Evolutionary conservation across 2,888 invertebrate species (phyloP).

Genomic region (Mythimna loreyi): DNA sequence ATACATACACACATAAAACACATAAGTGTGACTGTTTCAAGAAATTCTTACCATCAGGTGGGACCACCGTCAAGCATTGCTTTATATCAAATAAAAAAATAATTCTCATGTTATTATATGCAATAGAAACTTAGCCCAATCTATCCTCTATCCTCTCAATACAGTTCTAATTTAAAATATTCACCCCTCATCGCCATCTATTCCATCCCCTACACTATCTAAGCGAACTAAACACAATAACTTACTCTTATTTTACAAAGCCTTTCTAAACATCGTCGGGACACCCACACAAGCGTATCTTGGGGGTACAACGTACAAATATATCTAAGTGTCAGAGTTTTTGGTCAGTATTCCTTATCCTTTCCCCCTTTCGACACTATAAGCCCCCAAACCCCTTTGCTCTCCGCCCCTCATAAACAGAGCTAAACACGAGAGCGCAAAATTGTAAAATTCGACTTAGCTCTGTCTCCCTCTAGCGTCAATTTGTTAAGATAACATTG

Average conservation of each 20-base stretch:
- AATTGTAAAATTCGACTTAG: conserved; percentile 86
- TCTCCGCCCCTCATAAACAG: conserved; percentile 83
- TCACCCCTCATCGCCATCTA: conserved; percentile 13
- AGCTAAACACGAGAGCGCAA: conserved; percentile 85
- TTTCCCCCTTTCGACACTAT: conserved; percentile 85
- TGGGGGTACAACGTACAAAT: conserved; percentile 83
- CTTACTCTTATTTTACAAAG: conserved; percentile 79
- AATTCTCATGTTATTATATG: background rate
- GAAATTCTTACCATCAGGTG: no score
- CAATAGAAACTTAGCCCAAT: background rate
- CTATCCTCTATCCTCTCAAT: background rate
- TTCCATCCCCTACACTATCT: conserved; percentile 50
- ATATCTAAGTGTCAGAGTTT: conserved; percentile 87
- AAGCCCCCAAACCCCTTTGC: conserved; percentile 67
- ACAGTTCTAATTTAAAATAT: conserved; percentile 22
- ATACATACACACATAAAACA: no score
- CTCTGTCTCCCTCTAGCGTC: conserved; percentile 82
- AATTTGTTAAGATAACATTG: conserved; percentile 89
- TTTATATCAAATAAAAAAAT: no score
- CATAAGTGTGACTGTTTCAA: background rate
- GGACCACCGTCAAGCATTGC: no score
- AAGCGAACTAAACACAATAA: conserved; percentile 71
- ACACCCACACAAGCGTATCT: conserved; percentile 75
- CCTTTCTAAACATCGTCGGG: conserved; percentile 80
- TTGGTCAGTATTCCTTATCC: conserved; percentile 84